A percentile compares a stretch with the other conserved stretches of the same genome.
These are phyloP conservation scores for Anseranas semipalmata DNA, from an alignment of 2,113 vertebrate genomes.

Conservation along the genomic window DNA sequence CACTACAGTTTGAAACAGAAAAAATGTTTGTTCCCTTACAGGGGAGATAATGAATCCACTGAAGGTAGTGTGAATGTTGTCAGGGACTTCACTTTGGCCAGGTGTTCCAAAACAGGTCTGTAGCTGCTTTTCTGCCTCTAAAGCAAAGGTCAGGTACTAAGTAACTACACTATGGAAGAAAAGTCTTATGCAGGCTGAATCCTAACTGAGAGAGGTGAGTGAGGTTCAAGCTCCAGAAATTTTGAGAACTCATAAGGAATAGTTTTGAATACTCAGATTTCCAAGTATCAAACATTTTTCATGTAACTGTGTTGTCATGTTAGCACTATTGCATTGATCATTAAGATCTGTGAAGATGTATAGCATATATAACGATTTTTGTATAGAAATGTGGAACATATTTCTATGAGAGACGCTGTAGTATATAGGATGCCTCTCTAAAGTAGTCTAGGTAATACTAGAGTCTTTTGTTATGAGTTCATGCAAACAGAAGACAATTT, in stretches of 20 bases:
- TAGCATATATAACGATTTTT: neutral
- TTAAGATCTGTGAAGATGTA: neutral
- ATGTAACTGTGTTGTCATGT: neutral
- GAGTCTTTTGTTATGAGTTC: neutral
- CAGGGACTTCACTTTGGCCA: neutral
- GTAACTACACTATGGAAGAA: neutral
- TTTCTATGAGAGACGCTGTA: neutral
- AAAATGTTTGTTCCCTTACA: neutral
- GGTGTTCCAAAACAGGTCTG: neutral
- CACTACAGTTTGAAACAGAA: neutral
- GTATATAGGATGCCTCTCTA: neutral
- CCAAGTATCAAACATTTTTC: neutral
- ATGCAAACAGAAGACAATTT: neutral
- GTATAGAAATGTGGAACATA: neutral
- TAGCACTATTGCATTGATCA: neutral
- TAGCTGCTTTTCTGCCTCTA: neutral
- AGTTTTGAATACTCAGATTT: neutral
- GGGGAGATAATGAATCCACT: neutral
- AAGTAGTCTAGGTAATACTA: neutral
- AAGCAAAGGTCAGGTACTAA: neutral
- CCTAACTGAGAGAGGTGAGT: neutral
- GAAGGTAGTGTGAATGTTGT: neutral
- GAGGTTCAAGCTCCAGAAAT: neutral
- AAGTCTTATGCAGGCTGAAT: neutral
- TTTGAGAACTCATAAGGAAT: neutral